Percentiles rank a stretch among this genome's conserved stretches.
phyloP scores from a whole-genome alignment of 2,888 invertebrate genomes.

The Axea sp. region DNA sequence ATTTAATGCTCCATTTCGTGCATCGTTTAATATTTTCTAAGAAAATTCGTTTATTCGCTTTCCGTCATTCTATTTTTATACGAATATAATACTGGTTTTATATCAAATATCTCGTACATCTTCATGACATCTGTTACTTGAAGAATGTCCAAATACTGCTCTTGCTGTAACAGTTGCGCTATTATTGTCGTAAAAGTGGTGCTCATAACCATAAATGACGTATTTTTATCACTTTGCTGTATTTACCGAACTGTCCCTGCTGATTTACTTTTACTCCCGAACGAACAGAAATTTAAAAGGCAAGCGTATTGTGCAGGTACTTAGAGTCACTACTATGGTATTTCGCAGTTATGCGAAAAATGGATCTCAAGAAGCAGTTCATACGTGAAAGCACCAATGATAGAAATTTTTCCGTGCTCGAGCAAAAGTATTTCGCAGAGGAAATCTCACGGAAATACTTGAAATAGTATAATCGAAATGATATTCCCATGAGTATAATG shows the following conservation, averaged over 20 bases:
- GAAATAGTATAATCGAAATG: constrained; percentile 2
- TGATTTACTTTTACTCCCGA: constrained; percentile 45
- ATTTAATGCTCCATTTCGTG: too few relatives aligned
- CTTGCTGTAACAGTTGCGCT: constrained; percentile 3
- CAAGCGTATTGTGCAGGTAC: constrained; percentile 38
- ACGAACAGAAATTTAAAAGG: constrained; percentile 47
- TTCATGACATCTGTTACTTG: constrained; percentile 6
- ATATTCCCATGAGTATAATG: neutral
- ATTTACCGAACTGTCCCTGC: constrained; percentile 27
- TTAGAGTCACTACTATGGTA: constrained; percentile 28
- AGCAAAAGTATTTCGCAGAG: constrained; percentile 6
- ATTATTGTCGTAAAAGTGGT: constrained; percentile 13
- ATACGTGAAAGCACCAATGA: constrained; percentile 20
- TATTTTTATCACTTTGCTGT: constrained; percentile 18
- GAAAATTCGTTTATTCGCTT: too few relatives aligned
- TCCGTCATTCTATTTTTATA: too few relatives aligned
- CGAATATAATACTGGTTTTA: too few relatives aligned
- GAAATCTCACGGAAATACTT: constrained; percentile 6
- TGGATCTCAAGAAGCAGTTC: constrained; percentile 34
- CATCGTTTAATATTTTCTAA: too few relatives aligned
- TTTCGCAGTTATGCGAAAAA: constrained; percentile 38
- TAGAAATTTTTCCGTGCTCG: constrained; percentile 12
- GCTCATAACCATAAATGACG: constrained; percentile 15
- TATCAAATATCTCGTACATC: too few relatives aligned
- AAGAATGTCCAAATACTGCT: constrained; percentile 10